Base-by-base conservation (phyloP, 2,888 invertebrate genomes). In the Orthonevra nobilis region DNA sequence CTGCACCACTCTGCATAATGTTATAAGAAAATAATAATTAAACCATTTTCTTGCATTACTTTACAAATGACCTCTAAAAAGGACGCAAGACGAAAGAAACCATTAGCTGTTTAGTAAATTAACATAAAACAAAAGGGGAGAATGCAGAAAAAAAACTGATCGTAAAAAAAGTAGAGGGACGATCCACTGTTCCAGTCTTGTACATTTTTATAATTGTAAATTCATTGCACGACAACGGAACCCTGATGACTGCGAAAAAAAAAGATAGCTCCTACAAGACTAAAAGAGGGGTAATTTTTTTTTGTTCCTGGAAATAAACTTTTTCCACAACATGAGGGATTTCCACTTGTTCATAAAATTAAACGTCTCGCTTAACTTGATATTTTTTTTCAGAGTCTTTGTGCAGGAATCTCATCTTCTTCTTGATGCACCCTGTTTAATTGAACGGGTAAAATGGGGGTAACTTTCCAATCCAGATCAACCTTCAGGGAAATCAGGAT, bases 401-500 rank as follows among this genome's bases (percentile, higher is more conserved):
- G 52, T 63, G 30, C 20, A 32, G 30, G 23, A 42, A 19, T 19
- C 2, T 12, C 12, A 1, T 26, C 12, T 23, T 20, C 10, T 34
- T 19, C 9, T 19, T 32, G 20, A 23, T 14, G 2, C 14, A 9
- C 19, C 30, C 19, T 19, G 6, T 64, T 50, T 48, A 72, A 72
- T 72, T 56, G 48, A 48, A 42, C 26, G 52, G 20, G 32, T 26
- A 9, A 44, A 50, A 42, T 19, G 4, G 20, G 34, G 20, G 6
- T 14, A 50, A 48, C 48, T 73, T 48, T 73, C 34, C 50, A 40
- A 58, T 66, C 42, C 58, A 50, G 66, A 36, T 28, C 34, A 66
- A 66, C 66, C 58, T 66, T 58, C 58, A 20, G 73, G 73, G 73
- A 73, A 73, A 73, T 73, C 66, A 66, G 44, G 30, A 44, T 58